A percentile compares a stretch with the other conserved stretches of the same genome.
phyloP scores from a whole-genome alignment of 2,113 vertebrate genomes.

The Pionites leucogaster region DNA sequence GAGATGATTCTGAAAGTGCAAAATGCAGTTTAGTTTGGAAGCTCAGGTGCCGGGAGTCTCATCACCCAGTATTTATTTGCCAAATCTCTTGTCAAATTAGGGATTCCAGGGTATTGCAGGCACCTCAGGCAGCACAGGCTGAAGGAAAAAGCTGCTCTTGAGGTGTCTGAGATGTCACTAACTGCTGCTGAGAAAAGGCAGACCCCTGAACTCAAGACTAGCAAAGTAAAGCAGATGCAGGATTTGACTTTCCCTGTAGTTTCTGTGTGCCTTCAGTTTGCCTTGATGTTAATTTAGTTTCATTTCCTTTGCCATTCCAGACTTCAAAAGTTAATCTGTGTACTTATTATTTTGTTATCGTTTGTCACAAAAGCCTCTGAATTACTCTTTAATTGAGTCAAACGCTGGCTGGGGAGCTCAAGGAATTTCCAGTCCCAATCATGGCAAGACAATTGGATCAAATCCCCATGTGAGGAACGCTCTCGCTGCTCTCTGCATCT shows the following conservation, averaged over 20 bases:
- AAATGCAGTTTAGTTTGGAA: background rate
- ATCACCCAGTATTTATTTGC: background rate
- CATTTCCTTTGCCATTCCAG: background rate
- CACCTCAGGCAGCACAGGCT: background rate
- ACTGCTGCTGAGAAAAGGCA: conserved; percentile 1
- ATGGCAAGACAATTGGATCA: background rate
- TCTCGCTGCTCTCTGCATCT: background rate
- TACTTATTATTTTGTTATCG: background rate
- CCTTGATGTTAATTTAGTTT: background rate
- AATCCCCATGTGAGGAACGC: background rate
- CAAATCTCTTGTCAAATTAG: background rate
- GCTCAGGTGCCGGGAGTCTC: background rate
- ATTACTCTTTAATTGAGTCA: background rate
- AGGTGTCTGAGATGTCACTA: background rate
- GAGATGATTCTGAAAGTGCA: background rate
- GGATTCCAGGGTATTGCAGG: background rate
- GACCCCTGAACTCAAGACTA: background rate
- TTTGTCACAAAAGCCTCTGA: background rate
- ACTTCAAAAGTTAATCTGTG: background rate
- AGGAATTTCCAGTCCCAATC: background rate
- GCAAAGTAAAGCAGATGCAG: background rate
- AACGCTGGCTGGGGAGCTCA: background rate
- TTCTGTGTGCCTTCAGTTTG: background rate
- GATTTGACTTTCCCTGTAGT: background rate
- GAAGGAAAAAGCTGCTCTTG: background rate